These are phyloP conservation scores for Dascyllus trimaculatus DNA, from an alignment of 2,113 vertebrate species.

Conservation along the genomic window DNA sequence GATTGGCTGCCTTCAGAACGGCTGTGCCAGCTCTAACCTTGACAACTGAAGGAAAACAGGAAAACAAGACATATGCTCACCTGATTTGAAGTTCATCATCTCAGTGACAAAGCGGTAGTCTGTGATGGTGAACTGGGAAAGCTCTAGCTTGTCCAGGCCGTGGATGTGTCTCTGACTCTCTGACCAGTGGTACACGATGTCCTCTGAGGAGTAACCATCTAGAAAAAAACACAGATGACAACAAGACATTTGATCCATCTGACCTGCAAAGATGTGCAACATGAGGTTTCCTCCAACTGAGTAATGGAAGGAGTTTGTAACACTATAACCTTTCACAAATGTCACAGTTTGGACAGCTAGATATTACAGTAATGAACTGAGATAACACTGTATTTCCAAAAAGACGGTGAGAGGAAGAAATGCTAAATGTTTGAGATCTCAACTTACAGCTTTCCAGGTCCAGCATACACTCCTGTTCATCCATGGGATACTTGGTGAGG, in stretches of 20 bases:
- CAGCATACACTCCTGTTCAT: slow-evolving; percentile 97
- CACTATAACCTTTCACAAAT: not conserved
- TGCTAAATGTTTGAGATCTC: not conserved
- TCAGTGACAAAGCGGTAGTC: slow-evolving; percentile 94
- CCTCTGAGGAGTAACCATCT: slow-evolving; percentile 98
- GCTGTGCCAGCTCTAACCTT: not conserved
- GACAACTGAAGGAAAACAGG: not conserved
- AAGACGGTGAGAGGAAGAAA: not conserved
- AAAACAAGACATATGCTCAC: slow-evolving; percentile 76
- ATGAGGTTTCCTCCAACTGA: not conserved
- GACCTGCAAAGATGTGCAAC: not conserved
- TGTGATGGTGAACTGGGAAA: slow-evolving; percentile 98
- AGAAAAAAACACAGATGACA: slow-evolving; percentile 3
- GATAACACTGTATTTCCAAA: not conserved
- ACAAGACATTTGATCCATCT: not conserved
- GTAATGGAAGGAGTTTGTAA: not conserved
- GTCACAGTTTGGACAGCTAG: not conserved
- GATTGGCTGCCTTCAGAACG: not conserved
- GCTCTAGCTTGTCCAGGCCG: slow-evolving; percentile 94
- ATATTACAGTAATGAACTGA: not conserved
- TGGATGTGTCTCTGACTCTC: slow-evolving; percentile 96
- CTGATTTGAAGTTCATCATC: slow-evolving; percentile 96
- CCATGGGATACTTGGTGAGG: slow-evolving; percentile 98
- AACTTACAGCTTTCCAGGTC: slow-evolving; percentile 97
- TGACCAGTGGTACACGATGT: slow-evolving; percentile 97